These are phyloP conservation scores for Holacanthella duospinosa DNA, from an alignment of 2,888 invertebrate species.

Conservation along the genomic window DNA sequence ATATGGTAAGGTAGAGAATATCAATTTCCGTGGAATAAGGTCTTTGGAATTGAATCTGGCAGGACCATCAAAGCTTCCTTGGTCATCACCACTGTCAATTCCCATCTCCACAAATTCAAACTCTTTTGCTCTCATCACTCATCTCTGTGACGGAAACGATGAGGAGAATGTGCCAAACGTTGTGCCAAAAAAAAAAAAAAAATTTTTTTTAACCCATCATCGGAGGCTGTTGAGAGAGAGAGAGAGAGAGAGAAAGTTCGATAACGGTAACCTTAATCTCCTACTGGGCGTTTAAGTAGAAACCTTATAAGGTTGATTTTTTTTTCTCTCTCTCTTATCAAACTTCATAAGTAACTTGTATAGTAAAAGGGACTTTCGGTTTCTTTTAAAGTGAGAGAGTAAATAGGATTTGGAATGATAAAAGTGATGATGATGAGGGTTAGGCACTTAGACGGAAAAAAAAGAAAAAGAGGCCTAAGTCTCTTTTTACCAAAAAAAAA, in stretches of 20 bases:
- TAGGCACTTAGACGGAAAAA: slow-evolving; percentile 2
- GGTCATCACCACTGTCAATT: too few species aligned
- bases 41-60: too few species aligned
- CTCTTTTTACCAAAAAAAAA: not conserved
- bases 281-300: not conserved
- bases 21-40: too few species aligned
- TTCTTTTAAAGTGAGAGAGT: not conserved
- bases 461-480: not conserved
- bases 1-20: too few species aligned
- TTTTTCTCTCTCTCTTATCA: not conserved
- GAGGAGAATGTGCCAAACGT: too few species aligned
- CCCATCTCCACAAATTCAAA: too few species aligned
- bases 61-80: too few species aligned
- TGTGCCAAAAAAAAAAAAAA: too few species aligned
- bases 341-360: not conserved
- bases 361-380: not conserved
- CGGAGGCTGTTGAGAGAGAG: not conserved
- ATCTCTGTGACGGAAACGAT: too few species aligned
- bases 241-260: not conserved
- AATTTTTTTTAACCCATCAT: too few species aligned
- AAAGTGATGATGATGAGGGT: too few species aligned
- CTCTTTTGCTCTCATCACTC: too few species aligned
- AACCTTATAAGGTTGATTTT: not conserved
- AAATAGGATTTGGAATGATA: not conserved
- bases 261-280: not conserved